phyloP scores from a whole-genome alignment of 92 coral and sea anemone species.

The Porites divaricata region DNA sequence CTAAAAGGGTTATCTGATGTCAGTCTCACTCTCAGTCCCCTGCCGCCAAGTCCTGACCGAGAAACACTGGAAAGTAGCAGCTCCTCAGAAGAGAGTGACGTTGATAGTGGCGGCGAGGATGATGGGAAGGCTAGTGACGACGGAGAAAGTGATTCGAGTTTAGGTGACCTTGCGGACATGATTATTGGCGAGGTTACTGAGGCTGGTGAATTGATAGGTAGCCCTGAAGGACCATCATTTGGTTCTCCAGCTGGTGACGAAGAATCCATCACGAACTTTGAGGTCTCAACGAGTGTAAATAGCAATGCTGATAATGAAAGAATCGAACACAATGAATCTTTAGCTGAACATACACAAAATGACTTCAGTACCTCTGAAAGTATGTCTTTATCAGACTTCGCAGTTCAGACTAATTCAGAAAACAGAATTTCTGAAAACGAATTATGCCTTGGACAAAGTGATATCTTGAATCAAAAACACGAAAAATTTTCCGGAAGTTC shows the following conservation, averaged over 20 bases:
- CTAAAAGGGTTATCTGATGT: conserved; percentile 19
- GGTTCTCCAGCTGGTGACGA: not conserved
- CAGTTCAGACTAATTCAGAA: not conserved
- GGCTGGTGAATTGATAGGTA: not conserved
- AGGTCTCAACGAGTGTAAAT: not conserved
- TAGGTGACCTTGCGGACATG: conserved; percentile 43
- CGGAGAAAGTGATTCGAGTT: conserved; percentile 33
- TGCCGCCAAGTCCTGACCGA: conserved; percentile 58
- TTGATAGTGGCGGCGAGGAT: conserved; percentile 16
- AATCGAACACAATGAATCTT: not conserved
- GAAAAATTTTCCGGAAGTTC: not conserved
- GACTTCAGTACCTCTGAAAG: not conserved
- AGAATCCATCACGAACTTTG: not conserved
- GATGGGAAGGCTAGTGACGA: conserved; percentile 4
- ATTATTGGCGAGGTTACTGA: conserved; percentile 12
- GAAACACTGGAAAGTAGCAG: not conserved
- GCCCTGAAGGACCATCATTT: not conserved
- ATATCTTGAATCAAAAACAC: not conserved
- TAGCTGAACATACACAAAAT: not conserved
- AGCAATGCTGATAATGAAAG: not conserved
- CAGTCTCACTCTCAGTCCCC: conserved; percentile 44
- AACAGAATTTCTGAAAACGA: not conserved
- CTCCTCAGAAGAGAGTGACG: conserved; percentile 15
- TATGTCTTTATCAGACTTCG: not conserved
- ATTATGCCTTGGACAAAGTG: not conserved